Evolutionary conservation across 2,888 invertebrate genomes (phyloP).

Genomic region (Epiblema foenella): DNA sequence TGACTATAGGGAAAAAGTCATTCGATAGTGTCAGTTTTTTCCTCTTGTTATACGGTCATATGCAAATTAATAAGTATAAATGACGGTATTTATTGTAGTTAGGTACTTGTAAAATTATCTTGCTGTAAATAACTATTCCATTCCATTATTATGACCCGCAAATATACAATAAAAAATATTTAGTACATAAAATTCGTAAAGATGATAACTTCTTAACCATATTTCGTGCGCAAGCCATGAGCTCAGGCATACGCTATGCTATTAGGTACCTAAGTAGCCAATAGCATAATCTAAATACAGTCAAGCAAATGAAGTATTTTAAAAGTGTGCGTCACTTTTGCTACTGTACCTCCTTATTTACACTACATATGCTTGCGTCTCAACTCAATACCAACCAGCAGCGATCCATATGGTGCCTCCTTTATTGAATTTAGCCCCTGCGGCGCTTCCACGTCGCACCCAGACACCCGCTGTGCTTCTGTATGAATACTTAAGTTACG

Average conservation of each 20-base stretch:
- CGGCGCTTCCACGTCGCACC: conserved; percentile 54
- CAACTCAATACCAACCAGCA: conserved; percentile 46
- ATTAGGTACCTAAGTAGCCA: no score
- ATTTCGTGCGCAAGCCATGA: no score
- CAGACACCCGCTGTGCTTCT: conserved; percentile 68
- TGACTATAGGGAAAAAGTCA: conserved; percentile 17
- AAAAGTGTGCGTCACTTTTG: conserved; percentile 5
- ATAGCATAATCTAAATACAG: not conserved
- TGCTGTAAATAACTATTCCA: no score
- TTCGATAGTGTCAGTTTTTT: conserved; percentile 5
- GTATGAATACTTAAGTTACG: conserved; percentile 68
- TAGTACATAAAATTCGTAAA: no score
- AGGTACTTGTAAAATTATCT: no score
- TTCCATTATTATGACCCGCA: no score
- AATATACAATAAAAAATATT: no score
- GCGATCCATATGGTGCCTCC: conserved; percentile 60
- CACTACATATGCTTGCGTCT: conserved; percentile 19
- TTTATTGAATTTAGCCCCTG: conserved; percentile 77
- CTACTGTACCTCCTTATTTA: conserved; percentile 1
- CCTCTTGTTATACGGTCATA: conserved; percentile 3
- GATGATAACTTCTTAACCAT: no score
- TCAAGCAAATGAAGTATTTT: not conserved
- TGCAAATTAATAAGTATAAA: not conserved
- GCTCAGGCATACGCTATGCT: no score
- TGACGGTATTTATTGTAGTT: not conserved